phyloP scores from a whole-genome alignment of 2,888 invertebrate species.

The Gari tellinella region DNA sequence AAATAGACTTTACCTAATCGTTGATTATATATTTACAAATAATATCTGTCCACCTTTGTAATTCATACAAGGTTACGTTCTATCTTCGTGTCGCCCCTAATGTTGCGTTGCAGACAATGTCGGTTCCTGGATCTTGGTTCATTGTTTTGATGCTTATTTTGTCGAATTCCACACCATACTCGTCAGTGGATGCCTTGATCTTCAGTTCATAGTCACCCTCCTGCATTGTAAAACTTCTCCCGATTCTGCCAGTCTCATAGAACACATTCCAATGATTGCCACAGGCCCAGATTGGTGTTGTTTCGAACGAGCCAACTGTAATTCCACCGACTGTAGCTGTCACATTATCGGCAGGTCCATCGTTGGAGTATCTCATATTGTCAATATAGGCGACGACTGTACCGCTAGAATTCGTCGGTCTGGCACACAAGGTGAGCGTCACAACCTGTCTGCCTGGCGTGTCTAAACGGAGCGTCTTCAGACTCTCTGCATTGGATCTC shows the following conservation, averaged over 20 bases:
- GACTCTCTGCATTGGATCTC: conserved; percentile 46
- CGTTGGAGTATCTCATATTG: conserved; percentile 26
- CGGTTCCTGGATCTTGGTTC: conserved; percentile 19
- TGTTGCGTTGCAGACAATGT: conserved; percentile 1
- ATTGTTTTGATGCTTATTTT: conserved; percentile 11
- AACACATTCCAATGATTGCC: conserved; percentile 33
- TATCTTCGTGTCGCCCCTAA: no score
- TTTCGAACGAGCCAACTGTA: not conserved
- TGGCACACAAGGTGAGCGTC: conserved; percentile 17
- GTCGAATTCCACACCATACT: conserved; percentile 28
- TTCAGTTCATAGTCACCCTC: conserved; percentile 11
- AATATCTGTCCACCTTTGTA: no score
- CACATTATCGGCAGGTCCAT: conserved; percentile 13
- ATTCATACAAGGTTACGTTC: no score
- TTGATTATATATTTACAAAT: no score
- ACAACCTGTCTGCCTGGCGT: not conserved
- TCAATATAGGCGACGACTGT: conserved; percentile 8
- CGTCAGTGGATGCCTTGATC: conserved; percentile 8
- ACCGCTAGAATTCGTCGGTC: not conserved
- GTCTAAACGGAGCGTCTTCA: conserved; percentile 32
- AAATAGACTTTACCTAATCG: no score
- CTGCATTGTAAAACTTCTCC: not conserved
- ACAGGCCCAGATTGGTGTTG: not conserved
- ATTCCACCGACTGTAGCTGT: conserved; percentile 5
- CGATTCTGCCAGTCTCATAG: conserved; percentile 3